Percentiles rank a stretch among this genome's conserved stretches.
Evolutionary conservation across 2,113 vertebrate genomes (phyloP).

Genomic region (Otis tarda): DNA sequence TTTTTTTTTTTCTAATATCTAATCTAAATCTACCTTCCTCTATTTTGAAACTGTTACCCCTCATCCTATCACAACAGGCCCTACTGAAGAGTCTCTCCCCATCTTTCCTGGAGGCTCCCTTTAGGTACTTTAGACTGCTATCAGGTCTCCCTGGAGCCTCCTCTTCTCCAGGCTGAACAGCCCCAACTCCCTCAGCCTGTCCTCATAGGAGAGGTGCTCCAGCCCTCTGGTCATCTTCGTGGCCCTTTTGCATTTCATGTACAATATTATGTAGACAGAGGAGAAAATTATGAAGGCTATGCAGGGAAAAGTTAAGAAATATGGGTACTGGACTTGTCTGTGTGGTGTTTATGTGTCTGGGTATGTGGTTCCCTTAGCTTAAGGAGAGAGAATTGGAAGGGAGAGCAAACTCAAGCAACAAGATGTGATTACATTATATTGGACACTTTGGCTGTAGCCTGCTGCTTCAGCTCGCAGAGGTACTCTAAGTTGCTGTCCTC

Average conservation of each 20-base stretch:
- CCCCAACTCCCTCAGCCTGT: no score
- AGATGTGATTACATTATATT: not conserved
- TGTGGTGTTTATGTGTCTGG: not conserved
- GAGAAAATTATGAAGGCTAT: not conserved
- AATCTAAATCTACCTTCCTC: no score
- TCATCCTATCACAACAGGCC: no score
- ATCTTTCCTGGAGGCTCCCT: no score
- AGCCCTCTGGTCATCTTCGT: no score
- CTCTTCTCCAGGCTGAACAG: no score
- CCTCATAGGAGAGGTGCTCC: no score
- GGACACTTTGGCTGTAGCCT: not conserved
- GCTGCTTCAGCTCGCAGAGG: not conserved
- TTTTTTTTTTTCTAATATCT: no score
- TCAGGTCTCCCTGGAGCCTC: no score
- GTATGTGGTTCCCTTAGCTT: not conserved
- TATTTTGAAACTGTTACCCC: no score
- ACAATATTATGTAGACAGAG: not conserved
- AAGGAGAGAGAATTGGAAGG: not conserved
- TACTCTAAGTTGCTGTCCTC: not conserved
- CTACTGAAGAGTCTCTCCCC: no score
- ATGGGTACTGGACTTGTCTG: not conserved
- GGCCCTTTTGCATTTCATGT: not conserved
- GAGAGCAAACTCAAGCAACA: not conserved
- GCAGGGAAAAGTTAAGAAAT: not conserved
- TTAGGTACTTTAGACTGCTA: no score